Percentiles rank a stretch among this genome's conserved stretches.
Evolutionary conservation across 2,113 vertebrate genomes (phyloP).

Genomic region (Myrmecophaga tridactyla): DNA sequence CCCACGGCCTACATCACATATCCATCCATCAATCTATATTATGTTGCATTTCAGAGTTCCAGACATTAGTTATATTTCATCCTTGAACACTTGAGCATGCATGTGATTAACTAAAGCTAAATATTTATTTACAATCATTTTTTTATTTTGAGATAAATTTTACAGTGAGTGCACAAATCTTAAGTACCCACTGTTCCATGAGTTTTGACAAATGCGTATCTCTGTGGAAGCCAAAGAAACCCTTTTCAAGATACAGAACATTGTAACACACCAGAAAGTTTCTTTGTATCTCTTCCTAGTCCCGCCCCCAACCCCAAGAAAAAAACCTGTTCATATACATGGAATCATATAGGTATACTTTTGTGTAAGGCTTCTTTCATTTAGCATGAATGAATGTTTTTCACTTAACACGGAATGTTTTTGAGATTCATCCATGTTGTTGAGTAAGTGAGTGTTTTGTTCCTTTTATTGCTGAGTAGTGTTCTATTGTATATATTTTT

Average conservation of each 20-base stretch:
- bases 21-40: not conserved
- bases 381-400: not conserved
- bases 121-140: not conserved
- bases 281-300: not conserved
- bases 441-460: not conserved
- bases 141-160: conserved; percentile 9
- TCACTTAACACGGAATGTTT: not conserved
- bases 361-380: not conserved
- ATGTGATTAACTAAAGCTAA: not conserved
- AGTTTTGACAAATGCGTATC: not conserved
- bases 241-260: not conserved
- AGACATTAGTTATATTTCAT: not conserved
- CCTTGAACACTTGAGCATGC: not conserved
- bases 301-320: not conserved
- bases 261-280: not conserved
- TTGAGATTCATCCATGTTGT: not conserved
- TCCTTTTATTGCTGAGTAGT: not conserved
- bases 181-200: not conserved
- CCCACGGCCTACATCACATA: not conserved
- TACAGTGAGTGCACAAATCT: not conserved
- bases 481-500: not conserved
- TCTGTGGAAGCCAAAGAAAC: not conserved
- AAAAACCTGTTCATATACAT: not conserved
- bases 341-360: not conserved
- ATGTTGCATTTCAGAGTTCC: not conserved